Conservation (phyloP, 2,113 vertebrate genomes). For the Sinocyclocheilus rhinocerous region DNA sequence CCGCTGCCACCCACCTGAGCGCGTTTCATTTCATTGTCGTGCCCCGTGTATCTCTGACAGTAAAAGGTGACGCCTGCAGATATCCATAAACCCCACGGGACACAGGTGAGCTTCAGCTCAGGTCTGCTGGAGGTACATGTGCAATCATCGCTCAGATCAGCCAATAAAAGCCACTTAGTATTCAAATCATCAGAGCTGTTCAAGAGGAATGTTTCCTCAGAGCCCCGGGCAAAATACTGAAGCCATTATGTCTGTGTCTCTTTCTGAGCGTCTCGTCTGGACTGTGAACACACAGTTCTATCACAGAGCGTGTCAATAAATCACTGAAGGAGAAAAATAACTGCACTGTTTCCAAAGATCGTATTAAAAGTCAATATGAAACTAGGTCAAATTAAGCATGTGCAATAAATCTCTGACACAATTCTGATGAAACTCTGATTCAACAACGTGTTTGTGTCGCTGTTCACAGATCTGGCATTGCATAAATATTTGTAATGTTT, state of each 20-base stretch:
- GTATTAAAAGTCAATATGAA: not conserved
- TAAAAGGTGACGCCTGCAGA: not conserved
- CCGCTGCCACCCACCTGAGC: not conserved
- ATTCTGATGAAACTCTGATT: not conserved
- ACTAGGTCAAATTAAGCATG: not conserved
- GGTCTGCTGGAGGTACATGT: not conserved
- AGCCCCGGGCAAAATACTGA: not conserved
- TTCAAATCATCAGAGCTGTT: not conserved
- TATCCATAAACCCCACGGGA: not conserved
- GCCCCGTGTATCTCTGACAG: not conserved
- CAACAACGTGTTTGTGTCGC: too few species aligned
- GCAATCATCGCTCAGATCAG: not conserved
- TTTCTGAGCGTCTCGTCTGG: conserved; percentile 7
- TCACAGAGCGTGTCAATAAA: not conserved
- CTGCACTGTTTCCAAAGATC: not conserved
- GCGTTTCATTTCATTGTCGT: conserved; percentile 10
- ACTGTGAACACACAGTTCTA: not conserved
- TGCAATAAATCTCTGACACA: not conserved
- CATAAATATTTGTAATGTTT: too few species aligned
- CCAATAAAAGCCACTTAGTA: conserved; percentile 14
- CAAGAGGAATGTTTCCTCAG: not conserved
- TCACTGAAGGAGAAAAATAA: not conserved
- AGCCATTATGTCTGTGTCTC: not conserved
- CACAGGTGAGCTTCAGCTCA: not conserved
- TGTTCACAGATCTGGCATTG: too few species aligned